Evolutionary conservation across 2,888 invertebrate genomes (phyloP), one percentile per base, ranked within the genome.

Genomic region (Dascillus cervinus): DNA sequence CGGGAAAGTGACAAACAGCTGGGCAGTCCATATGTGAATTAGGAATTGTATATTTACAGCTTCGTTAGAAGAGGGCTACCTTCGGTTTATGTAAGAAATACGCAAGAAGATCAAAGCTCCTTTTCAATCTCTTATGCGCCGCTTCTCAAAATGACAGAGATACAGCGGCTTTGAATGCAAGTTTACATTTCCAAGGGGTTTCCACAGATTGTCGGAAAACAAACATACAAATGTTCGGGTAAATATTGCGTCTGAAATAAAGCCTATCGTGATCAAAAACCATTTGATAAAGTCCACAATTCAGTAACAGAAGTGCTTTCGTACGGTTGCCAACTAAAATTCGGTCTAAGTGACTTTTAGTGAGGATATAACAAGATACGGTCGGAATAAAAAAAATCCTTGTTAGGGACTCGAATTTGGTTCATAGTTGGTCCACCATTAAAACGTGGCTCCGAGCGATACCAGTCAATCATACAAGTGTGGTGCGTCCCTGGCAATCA

Each of bases 121-220:
- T 34, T 46, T 52, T 47, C 49, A 45, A 50, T 52, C 47, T 46
- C 34, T 43, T 37, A 34, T 31, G 38, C 44, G 41, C 39, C 46
- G 26, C 32, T 34, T 30, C 22, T 26, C 36, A 31, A 26, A 44
- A 47, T 44, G 49, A 49, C 47, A 45, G 46, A 49, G 46, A 47
- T 44, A 44, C 37, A 30, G 23, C 20, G 26, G 34, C 39, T 44
- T 44, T 46, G 35, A 39, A 44, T 44, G 29, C 41, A 45, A 52
- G 58, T 61, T 58, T 59, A 55, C 57, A 52, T 58, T 58, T 53
- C 55, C 48, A 49, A 49, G 48, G 51, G 44, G 53, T 44, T 57
- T 55, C 53, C 41, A 44, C 49, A 50, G 55, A 58, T 57, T 57
- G 56, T 47, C 44, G 46, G 49, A 60, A 58, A 58, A 58, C 56